These are phyloP conservation scores for Drosophila burlai DNA, from an alignment of 1,140 invertebrate species.

Conservation along the genomic window DNA sequence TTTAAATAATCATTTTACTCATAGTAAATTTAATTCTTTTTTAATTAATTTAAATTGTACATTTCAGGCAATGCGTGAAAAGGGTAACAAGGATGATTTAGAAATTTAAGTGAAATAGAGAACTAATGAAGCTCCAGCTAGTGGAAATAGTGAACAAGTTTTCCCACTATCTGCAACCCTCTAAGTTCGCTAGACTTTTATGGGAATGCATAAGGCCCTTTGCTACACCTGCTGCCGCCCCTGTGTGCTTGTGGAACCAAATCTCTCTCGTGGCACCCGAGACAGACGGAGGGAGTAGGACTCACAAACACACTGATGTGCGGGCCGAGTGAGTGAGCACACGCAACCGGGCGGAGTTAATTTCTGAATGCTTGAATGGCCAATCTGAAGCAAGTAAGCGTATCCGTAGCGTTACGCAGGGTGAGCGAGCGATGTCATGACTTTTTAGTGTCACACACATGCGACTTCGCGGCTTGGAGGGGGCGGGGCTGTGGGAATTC, in stretches of 20 bases:
- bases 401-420: slow-evolving; percentile 84
- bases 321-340: slow-evolving; percentile 74
- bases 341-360: slow-evolving; percentile 85
- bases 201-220: slow-evolving; percentile 7
- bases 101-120: too few relatives aligned
- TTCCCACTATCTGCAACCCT: too few relatives aligned
- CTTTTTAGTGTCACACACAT: slow-evolving; percentile 79
- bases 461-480: slow-evolving; percentile 3
- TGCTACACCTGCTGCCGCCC: background rate
- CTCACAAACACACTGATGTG: slow-evolving; percentile 1
- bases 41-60: background rate
- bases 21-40: too few relatives aligned
- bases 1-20: too few relatives aligned
- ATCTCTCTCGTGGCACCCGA: slow-evolving; percentile 21
- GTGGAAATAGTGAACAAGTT: too few relatives aligned
- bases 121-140: too few relatives aligned
- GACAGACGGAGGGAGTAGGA: background rate
- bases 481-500: slow-evolving; percentile 71
- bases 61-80: background rate
- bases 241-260: background rate
- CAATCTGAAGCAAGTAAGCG: slow-evolving; percentile 85
- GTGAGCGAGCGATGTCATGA: slow-evolving; percentile 83
- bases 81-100: too few relatives aligned
- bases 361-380: slow-evolving; percentile 85
- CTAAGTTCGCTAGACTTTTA: background rate